A percentile compares a stretch with the other conserved stretches of the same genome.
These are phyloP conservation scores for Crenuchus spilurus DNA, from an alignment of 2,797 vertebrate genomes.

Conservation along the genomic window DNA sequence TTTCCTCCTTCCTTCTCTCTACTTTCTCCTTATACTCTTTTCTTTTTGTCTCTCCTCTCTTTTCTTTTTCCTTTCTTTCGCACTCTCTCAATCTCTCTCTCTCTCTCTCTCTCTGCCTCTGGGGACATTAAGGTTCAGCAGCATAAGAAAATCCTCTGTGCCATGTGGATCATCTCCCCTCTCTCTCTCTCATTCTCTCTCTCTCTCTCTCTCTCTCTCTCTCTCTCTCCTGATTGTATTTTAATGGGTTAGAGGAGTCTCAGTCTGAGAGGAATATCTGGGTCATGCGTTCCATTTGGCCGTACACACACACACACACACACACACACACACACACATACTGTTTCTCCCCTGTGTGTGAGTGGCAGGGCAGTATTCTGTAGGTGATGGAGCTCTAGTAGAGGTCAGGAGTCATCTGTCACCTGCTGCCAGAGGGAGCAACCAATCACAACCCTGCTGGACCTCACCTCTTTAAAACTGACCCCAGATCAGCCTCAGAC, in stretches of 20 bases:
- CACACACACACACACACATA: conserved; percentile 1
- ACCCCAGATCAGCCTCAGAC: not conserved
- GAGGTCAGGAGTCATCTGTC: conserved; percentile 78
- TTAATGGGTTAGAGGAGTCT: conserved; percentile 30
- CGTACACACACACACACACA: not conserved
- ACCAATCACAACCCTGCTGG: not conserved
- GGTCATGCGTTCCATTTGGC: conserved; percentile 36
- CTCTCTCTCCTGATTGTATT: conserved; percentile 7
- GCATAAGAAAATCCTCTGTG: conserved; percentile 48
- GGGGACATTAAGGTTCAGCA: conserved; percentile 54
- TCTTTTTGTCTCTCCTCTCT: too few species aligned
- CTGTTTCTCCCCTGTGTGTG: too few species aligned
- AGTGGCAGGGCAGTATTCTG: conserved; percentile 61
- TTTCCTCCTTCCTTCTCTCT: conserved; percentile 37
- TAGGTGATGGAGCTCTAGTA: conserved; percentile 80
- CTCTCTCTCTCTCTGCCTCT: conserved; percentile 22
- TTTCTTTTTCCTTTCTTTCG: not conserved
- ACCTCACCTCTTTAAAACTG: not conserved
- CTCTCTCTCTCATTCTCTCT: not conserved
- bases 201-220: not conserved
- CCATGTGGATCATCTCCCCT: too few species aligned
- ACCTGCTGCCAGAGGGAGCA: conserved; percentile 58
- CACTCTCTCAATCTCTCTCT: not conserved
- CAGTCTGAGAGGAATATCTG: conserved; percentile 36
- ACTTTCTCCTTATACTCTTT: not conserved